phyloP scores from a whole-genome alignment of 1,140 invertebrate species.

The Metopolophium dirhodum region DNA sequence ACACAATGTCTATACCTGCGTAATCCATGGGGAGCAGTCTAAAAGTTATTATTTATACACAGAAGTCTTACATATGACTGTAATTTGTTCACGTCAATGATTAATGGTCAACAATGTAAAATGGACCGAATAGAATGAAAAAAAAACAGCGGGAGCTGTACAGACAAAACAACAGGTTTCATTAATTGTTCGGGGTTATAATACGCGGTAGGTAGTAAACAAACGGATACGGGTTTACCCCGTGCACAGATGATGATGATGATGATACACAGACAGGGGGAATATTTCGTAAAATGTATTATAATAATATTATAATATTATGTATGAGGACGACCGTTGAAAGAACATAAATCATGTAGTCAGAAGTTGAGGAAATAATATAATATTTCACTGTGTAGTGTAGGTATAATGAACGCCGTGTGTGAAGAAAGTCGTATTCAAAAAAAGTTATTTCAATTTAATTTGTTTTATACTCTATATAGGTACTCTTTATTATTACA shows the following conservation, averaged over 20 bases:
- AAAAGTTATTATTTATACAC: slow-evolving; percentile 40
- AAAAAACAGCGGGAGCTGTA: slow-evolving; percentile 35
- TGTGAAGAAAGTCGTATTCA: slow-evolving; percentile 1
- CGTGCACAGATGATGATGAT: not conserved
- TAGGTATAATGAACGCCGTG: not conserved
- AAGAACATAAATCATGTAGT: slow-evolving; percentile 44
- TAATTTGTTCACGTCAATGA: slow-evolving; percentile 51
- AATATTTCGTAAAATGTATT: slow-evolving; percentile 13
- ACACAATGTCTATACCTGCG: not conserved
- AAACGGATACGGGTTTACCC: slow-evolving; percentile 44
- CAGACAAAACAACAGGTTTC: slow-evolving; percentile 45
- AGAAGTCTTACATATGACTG: slow-evolving; percentile 26
- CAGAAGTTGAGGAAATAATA: slow-evolving; percentile 15
- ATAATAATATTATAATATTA: not conserved
- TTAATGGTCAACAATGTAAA: slow-evolving; percentile 46
- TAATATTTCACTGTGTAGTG: not conserved
- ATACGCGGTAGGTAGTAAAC: slow-evolving; percentile 41
- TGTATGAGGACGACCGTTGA: not conserved
- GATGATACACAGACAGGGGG: not conserved
- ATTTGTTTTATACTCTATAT: not conserved
- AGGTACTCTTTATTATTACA: not conserved
- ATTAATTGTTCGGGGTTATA: slow-evolving; percentile 47
- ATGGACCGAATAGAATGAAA: slow-evolving; percentile 42
- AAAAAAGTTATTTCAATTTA: slow-evolving; percentile 15
- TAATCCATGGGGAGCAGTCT: not conserved